phyloP scores from a whole-genome alignment of 2,888 invertebrate genomes.

The Cerastis leucographa region DNA sequence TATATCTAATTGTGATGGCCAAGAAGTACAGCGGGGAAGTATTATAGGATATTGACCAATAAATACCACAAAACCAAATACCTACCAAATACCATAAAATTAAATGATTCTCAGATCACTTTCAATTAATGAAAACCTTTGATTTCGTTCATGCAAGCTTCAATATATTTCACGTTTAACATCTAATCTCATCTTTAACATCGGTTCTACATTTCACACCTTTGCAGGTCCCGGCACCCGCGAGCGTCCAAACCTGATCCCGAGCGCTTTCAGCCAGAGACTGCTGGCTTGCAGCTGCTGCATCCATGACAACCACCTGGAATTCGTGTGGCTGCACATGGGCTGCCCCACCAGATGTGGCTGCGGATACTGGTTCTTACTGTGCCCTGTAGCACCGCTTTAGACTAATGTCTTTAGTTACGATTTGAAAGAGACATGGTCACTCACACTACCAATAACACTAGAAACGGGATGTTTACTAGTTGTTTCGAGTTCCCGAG shows the following conservation, averaged over 20 bases:
- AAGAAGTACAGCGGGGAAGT: no score
- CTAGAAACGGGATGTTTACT: no score
- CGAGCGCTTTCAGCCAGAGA: constrained; percentile 92
- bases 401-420: constrained; percentile 46
- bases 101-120: no score
- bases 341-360: constrained; percentile 84
- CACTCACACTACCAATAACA: no score
- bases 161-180: no score
- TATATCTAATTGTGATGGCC: no score
- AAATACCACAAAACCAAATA: no score
- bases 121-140: no score
- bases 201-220: neutral
- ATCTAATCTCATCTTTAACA: neutral
- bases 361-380: constrained; percentile 87
- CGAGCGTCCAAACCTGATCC: constrained; percentile 93
- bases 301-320: constrained; percentile 84
- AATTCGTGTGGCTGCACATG: constrained; percentile 84
- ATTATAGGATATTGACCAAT: no score
- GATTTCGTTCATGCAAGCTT: no score
- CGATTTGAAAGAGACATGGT: neutral
- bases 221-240: constrained; percentile 91
- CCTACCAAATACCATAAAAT: no score
- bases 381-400: constrained; percentile 84
- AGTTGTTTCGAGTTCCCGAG: no score
- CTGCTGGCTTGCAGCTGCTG: constrained; percentile 94